Evolutionary conservation across 1,140 invertebrate genomes (phyloP).

Genomic region (Macrosteles quadrilineatus): DNA sequence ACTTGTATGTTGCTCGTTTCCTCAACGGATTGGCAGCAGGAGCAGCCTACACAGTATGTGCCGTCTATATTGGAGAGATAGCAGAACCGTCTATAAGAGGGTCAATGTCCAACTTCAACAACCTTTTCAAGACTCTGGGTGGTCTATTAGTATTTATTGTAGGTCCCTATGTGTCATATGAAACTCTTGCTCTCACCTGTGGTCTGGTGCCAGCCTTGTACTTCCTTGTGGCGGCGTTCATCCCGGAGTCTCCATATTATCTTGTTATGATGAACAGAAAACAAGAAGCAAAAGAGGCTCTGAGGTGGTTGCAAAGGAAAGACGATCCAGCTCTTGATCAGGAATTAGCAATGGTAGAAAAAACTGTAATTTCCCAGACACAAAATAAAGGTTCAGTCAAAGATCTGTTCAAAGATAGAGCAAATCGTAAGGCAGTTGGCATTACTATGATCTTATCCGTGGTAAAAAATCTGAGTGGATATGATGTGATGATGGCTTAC

Average conservation of each 20-base stretch:
- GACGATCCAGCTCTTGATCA: slow-evolving; percentile 41
- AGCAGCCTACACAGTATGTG: slow-evolving; percentile 71
- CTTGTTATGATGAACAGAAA: slow-evolving; percentile 61
- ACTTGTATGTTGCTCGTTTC: slow-evolving; percentile 36
- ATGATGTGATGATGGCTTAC: slow-evolving; percentile 41
- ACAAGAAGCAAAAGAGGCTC: slow-evolving; percentile 61
- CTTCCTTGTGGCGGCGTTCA: slow-evolving; percentile 64
- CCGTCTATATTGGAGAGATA: slow-evolving; percentile 87
- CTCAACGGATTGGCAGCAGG: slow-evolving; percentile 60
- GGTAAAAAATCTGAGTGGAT: slow-evolving; percentile 39
- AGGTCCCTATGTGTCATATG: slow-evolving; percentile 73
- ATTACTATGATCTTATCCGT: slow-evolving; percentile 39
- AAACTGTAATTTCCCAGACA: slow-evolving; percentile 36
- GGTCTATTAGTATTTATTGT: slow-evolving; percentile 70
- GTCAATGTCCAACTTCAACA: slow-evolving; percentile 69
- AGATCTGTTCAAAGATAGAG: slow-evolving; percentile 36
- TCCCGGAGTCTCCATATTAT: slow-evolving; percentile 83
- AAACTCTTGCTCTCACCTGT: slow-evolving; percentile 63
- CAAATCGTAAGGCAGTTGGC: slow-evolving; percentile 36
- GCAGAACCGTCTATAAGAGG: slow-evolving; percentile 47
- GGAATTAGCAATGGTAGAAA: slow-evolving; percentile 36
- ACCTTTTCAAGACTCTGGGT: slow-evolving; percentile 74
- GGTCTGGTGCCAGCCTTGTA: slow-evolving; percentile 62
- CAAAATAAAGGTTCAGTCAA: slow-evolving; percentile 34
- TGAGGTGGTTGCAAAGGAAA: slow-evolving; percentile 62